Percentiles rank a stretch among this genome's conserved stretches.
phyloP scores from a whole-genome alignment of 2,888 invertebrate genomes.

The Ormyrus labotus region DNA sequence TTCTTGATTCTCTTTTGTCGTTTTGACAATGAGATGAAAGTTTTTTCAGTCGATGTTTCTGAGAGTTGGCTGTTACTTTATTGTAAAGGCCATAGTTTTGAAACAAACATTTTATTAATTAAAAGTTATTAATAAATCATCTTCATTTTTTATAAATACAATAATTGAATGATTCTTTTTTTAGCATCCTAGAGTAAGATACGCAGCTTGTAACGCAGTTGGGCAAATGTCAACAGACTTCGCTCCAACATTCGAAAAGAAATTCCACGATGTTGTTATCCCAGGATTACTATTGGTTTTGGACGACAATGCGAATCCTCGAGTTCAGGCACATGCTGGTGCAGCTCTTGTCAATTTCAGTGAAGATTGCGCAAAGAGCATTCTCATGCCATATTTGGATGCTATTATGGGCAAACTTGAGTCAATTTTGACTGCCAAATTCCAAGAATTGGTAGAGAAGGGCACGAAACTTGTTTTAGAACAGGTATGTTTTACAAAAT shows the following conservation, averaged over 20 bases:
- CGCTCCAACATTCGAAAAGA: constrained; percentile 96
- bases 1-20: constrained; percentile 61
- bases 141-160: constrained; percentile 30
- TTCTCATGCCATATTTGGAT: constrained; percentile 93
- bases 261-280: constrained; percentile 96
- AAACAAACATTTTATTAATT: constrained; percentile 56
- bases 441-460: constrained; percentile 94
- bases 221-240: constrained; percentile 99
- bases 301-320: constrained; percentile 93
- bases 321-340: constrained; percentile 90
- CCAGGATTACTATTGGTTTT: constrained; percentile 92
- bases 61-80: constrained; percentile 53
- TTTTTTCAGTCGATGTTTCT: constrained; percentile 49
- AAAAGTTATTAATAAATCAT: constrained; percentile 47
- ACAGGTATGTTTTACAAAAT: constrained; percentile 78
- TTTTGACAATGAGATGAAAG: constrained; percentile 64
- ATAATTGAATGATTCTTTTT: constrained; percentile 38
- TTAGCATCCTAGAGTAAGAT: constrained; percentile 93
- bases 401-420: constrained; percentile 94
- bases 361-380: constrained; percentile 98
- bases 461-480: constrained; percentile 97
- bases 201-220: constrained; percentile 98
- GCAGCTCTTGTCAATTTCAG: constrained; percentile 99
- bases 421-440: constrained; percentile 91
- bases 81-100: constrained; percentile 50